phyloP scores from a whole-genome alignment of 2,113 vertebrate genomes.

The Arizona elegans region DNA sequence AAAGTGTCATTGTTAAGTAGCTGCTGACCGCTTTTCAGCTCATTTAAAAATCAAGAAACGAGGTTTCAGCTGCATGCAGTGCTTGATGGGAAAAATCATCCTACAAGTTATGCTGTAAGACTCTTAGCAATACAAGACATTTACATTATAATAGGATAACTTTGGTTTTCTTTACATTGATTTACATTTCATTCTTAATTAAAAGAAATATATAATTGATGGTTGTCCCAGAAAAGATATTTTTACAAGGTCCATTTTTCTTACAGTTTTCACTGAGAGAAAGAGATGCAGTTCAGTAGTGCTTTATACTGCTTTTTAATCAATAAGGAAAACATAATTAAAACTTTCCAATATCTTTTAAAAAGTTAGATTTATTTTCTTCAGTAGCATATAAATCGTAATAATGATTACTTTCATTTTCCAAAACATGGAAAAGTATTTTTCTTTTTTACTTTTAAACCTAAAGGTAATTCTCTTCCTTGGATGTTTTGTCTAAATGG shows the following conservation, averaged over 20 bases:
- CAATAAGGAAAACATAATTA: conserved; percentile 28
- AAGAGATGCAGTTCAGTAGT: neutral
- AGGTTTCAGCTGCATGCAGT: conserved; percentile 83
- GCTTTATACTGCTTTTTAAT: conserved; percentile 34
- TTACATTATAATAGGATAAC: conserved; percentile 74
- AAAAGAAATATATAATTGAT: conserved; percentile 71
- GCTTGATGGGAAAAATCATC: conserved; percentile 71
- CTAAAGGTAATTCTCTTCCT: conserved; percentile 27
- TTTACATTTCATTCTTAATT: conserved; percentile 77
- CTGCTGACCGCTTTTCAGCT: conserved; percentile 80
- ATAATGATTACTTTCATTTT: neutral
- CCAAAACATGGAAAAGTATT: neutral
- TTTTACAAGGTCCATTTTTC: conserved; percentile 45
- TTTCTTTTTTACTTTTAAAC: neutral
- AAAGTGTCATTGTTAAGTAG: conserved; percentile 66
- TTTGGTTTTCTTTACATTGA: conserved; percentile 72
- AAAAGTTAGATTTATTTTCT: neutral
- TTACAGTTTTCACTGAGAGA: conserved; percentile 26
- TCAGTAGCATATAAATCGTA: neutral
- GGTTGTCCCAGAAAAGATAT: conserved; percentile 78
- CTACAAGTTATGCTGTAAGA: conserved; percentile 66
- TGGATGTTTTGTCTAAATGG: neutral
- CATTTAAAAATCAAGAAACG: conserved; percentile 78
- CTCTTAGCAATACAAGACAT: conserved; percentile 76
- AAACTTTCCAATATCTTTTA: conserved; percentile 12